Base-by-base conservation (phyloP, 2,888 invertebrate genomes). In the Drosophila robusta region DNA sequence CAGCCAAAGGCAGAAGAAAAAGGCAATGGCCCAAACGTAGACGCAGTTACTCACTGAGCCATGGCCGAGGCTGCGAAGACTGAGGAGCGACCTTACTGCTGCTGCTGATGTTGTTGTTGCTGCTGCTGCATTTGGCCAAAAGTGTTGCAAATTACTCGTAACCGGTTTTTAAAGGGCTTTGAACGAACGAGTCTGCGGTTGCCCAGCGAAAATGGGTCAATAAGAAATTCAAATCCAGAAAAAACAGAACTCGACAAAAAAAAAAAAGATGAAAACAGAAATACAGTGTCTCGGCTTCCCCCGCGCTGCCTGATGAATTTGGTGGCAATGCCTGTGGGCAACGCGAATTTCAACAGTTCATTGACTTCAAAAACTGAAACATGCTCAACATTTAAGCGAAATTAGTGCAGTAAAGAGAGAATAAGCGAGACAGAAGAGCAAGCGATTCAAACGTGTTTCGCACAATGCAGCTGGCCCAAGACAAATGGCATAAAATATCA, bases 61-160 rank as follows among this genome's bases (percentile, higher is more conserved):
- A 63, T 44, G 47, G 63, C 63, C 41, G 18, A 29, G 34, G n/a
- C 42, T 22, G 39, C 18, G 7, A 41, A 44, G 61, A 38, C 39
- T 18, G 41, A 24, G 22, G 11, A 58, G 55, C 63, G 63, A 63
- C 63, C 63, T 63, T 63, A 34, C 65, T n/a, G 47, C 34, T 26
- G 36, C 22, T 14, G 57, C 41, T 41, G 24, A 8, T 24, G 29
- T 49, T 42, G 18, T 12, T 16, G 7, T 16, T 47, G 55, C 32
- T 41, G 32, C 39, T 65, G 65, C 66, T 68, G 66, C 68, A 65
- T 65, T 51, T 44, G 66, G 45, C 36, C 52, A 67, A 66, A 69
- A 67, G 67, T 67, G 67, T 67, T 67, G 67, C 68, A 67, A 67
- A 67, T 67, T 69, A 50, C 57, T 69, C 58, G 49, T 14, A 67